Evolutionary conservation across 2,797 vertebrate genomes (phyloP).

Genomic region (Balearica regulorum): DNA sequence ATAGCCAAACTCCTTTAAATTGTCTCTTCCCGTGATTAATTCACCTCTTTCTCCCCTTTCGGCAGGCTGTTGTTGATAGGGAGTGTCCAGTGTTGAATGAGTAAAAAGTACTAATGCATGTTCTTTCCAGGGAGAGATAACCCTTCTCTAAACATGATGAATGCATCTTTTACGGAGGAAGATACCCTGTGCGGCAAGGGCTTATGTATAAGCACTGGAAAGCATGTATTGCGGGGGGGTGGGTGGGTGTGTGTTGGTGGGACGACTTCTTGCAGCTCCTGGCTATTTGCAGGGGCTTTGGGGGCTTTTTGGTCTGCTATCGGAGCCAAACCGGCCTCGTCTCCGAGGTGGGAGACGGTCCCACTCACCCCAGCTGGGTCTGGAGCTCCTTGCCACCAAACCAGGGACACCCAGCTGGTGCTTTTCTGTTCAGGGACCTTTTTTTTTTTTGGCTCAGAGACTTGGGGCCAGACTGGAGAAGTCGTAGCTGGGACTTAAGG

Average conservation of each 20-base stretch:
- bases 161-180: slow-evolving; percentile 67
- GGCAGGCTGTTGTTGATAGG: slow-evolving; percentile 87
- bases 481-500: background rate
- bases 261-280: background rate
- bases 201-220: slow-evolving; percentile 17
- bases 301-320: background rate
- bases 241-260: background rate
- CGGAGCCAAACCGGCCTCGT: background rate
- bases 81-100: slow-evolving; percentile 86
- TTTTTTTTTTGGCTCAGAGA: background rate
- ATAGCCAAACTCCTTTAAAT: slow-evolving; percentile 77
- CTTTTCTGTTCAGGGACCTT: background rate
- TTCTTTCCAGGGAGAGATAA: slow-evolving; percentile 82
- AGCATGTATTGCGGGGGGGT: background rate
- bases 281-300: background rate
- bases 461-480: background rate
- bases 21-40: slow-evolving; percentile 87
- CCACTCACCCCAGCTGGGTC: background rate
- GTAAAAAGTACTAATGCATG: slow-evolving; percentile 89
- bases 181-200: slow-evolving; percentile 39
- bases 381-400: rapidly evolving
- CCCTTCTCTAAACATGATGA: slow-evolving; percentile 82
- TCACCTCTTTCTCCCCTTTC: slow-evolving; percentile 71
- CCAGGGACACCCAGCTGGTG: rapidly evolving
- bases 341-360: rapidly evolving